Evolutionary conservation across 30 jellyfish, hydroid and myxozoan genomes (phyloP).

Genomic region (Mastigias papua): DNA sequence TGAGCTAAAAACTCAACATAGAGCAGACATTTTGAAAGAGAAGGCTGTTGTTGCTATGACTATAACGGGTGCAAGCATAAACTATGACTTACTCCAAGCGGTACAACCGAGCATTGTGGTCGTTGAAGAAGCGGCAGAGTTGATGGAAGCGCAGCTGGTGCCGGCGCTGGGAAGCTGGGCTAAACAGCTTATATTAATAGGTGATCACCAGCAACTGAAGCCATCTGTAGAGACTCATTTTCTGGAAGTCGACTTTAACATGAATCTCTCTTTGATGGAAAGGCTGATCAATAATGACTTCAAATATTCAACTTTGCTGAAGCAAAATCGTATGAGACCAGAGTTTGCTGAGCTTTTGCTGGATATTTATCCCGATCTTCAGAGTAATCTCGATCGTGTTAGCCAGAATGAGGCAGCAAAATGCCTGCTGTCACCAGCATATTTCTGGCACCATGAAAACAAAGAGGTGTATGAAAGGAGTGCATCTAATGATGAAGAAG

Average conservation of each 20-base stretch:
- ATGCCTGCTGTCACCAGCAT: slow-evolving; percentile 42
- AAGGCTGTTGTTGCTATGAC: slow-evolving; percentile 69
- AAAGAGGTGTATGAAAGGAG: slow-evolving; percentile 62
- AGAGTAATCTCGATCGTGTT: slow-evolving; percentile 57
- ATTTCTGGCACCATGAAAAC: slow-evolving; percentile 75
- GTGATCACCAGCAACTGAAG: slow-evolving; percentile 82
- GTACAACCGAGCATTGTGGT: slow-evolving; percentile 69
- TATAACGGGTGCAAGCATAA: slow-evolving; percentile 81
- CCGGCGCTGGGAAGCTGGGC: slow-evolving; percentile 78
- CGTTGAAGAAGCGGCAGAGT: slow-evolving; percentile 91
- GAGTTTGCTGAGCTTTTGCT: slow-evolving; percentile 71
- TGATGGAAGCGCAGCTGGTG: slow-evolving; percentile 75
- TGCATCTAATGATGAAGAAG: slow-evolving; percentile 65
- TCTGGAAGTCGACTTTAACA: slow-evolving; percentile 61
- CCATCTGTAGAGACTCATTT: slow-evolving; percentile 73
- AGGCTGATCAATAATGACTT: slow-evolving; percentile 47
- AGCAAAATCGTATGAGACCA: slow-evolving; percentile 84
- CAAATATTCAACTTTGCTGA: slow-evolving; percentile 33
- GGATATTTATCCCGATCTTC: slow-evolving; percentile 72
- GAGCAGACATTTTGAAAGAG: slow-evolving; percentile 31
- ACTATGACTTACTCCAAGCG: slow-evolving; percentile 49
- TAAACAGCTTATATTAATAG: slow-evolving; percentile 73
- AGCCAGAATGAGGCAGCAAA: slow-evolving; percentile 39
- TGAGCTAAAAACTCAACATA: slow-evolving; percentile 57
- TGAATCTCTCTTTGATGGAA: slow-evolving; percentile 85